Evolutionary conservation across 2,888 invertebrate species (phyloP), one percentile per base, ranked within the genome.

Genomic region (Spilarctia lutea): DNA sequence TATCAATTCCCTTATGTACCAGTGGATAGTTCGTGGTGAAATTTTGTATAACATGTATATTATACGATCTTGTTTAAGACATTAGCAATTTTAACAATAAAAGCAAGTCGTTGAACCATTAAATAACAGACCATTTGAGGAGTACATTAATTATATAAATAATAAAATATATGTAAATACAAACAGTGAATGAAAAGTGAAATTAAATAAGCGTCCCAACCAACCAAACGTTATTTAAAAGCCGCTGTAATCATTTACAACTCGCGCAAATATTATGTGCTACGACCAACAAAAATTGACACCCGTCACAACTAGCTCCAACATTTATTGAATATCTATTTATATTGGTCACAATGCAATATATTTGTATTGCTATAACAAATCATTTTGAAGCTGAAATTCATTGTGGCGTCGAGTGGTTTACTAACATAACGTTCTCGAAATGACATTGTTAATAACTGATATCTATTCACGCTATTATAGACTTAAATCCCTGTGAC

Each of bases 351-450:
- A 65, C 18, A n/a, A 10, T 68, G 73, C 75, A 81, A 82, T 80
- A 80, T 81, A 82, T 82, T 84, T 84, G 86, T 80, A 79, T 76
- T 78, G 76, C 73, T 74, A 77, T 79, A 80, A 80, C 82, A 84
- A 85, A 84, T 85, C 77, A 85, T 84, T 81, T 84, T 77, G 82
- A 77, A 80, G 78, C 78, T 84, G 80, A 84, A 84, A 83, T 85
- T 81, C 84, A 84, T 84, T 84, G 82, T 75, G 79, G 83, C 63
- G 72, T 66, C 33, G 82, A 82, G 79, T 77, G 78, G 84, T 84
- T 79, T 80, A 83, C 82, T 83, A 84, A 79, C 79, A 83, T 76
- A 79, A 77, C 77, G 77, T 78, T 79, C 82, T 83, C 73, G 42
- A 71, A 79, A 81, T 78, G 78, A 76, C 85, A 85, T 79, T 78